These are phyloP conservation scores for Mechanitis mazaeus DNA, from an alignment of 2,888 invertebrate species.

Conservation along the genomic window DNA sequence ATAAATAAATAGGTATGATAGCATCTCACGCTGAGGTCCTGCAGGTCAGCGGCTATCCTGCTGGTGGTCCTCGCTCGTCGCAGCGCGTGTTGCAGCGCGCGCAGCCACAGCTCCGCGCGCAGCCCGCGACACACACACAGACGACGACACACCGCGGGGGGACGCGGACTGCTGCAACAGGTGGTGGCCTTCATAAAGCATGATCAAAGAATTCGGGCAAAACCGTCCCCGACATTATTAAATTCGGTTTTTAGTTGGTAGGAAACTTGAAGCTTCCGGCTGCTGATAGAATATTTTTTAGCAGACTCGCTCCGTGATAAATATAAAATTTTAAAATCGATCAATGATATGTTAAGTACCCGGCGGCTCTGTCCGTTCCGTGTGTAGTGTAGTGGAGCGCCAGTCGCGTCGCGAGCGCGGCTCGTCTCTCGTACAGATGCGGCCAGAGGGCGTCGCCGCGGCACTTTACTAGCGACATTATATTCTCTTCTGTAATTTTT, in stretches of 20 bases:
- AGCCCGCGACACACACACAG: slow-evolving; percentile 41
- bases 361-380: slow-evolving; percentile 4
- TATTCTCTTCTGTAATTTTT: slow-evolving; percentile 44
- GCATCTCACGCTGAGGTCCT: slow-evolving; percentile 44
- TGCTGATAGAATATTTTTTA: too few species aligned
- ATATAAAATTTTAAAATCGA: too few species aligned
- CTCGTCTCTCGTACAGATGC: slow-evolving; percentile 43
- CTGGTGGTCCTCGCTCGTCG: slow-evolving; percentile 39
- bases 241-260: too few species aligned
- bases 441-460: slow-evolving; percentile 49
- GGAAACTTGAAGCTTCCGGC: too few species aligned
- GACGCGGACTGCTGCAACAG: slow-evolving; percentile 23
- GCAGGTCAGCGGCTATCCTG: slow-evolving; percentile 38
- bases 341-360: not conserved
- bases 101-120: slow-evolving; percentile 49
- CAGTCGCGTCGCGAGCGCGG: slow-evolving; percentile 39
- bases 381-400: slow-evolving; percentile 22
- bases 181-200: too few species aligned
- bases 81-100: slow-evolving; percentile 46
- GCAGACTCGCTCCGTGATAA: too few species aligned
- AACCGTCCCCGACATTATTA: too few species aligned
- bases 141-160: slow-evolving; percentile 28
- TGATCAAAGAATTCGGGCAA: too few species aligned
- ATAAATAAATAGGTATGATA: not conserved
- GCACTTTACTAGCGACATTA: slow-evolving; percentile 41